phyloP scores from a whole-genome alignment of 2,888 invertebrate genomes.

The Dryobotodes eremita region DNA sequence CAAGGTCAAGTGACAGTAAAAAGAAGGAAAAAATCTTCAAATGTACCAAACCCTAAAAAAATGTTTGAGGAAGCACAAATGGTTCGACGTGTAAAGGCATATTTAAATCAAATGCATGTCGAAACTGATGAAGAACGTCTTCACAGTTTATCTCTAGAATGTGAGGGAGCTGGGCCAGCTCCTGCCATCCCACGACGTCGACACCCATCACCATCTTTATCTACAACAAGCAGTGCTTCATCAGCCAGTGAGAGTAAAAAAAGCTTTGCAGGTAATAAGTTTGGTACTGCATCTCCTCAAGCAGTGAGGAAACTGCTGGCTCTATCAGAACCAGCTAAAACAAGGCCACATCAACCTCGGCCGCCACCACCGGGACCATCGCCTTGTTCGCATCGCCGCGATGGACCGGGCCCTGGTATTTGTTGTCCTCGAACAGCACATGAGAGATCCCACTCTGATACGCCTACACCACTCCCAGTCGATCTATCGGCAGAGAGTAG shows the following conservation, averaged over 20 bases:
- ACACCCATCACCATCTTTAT: slow-evolving; percentile 98
- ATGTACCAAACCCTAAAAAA: slow-evolving; percentile 98
- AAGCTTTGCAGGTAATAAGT: slow-evolving; percentile 92
- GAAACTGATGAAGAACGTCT: slow-evolving; percentile 97
- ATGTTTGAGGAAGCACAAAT: slow-evolving; percentile 99
- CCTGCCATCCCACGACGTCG: slow-evolving; percentile 93
- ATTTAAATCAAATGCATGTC: slow-evolving; percentile 97
- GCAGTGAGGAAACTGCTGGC: slow-evolving; percentile 98
- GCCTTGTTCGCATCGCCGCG: slow-evolving; percentile 91
- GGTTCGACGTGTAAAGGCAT: slow-evolving; percentile 99
- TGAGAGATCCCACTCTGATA: slow-evolving; percentile 97
- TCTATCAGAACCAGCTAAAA: slow-evolving; percentile 96
- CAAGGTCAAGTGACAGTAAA: slow-evolving; percentile 96
- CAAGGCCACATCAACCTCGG: slow-evolving; percentile 96
- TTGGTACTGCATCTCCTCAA: slow-evolving; percentile 98
- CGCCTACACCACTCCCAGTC: slow-evolving; percentile 95
- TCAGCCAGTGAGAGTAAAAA: slow-evolving; percentile 95
- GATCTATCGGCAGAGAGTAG: slow-evolving; percentile 98
- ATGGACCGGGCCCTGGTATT: slow-evolving; percentile 88
- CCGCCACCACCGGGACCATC: slow-evolving; percentile 92
- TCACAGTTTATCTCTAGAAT: slow-evolving; percentile 96
- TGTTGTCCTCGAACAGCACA: slow-evolving; percentile 93
- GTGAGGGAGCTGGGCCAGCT: slow-evolving; percentile 94
- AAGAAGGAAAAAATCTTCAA: slow-evolving; percentile 96
- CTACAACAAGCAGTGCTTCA: slow-evolving; percentile 97